Evolutionary conservation across 2,888 invertebrate genomes (phyloP).

Genomic region (Mesorhabditis spiculigera): DNA sequence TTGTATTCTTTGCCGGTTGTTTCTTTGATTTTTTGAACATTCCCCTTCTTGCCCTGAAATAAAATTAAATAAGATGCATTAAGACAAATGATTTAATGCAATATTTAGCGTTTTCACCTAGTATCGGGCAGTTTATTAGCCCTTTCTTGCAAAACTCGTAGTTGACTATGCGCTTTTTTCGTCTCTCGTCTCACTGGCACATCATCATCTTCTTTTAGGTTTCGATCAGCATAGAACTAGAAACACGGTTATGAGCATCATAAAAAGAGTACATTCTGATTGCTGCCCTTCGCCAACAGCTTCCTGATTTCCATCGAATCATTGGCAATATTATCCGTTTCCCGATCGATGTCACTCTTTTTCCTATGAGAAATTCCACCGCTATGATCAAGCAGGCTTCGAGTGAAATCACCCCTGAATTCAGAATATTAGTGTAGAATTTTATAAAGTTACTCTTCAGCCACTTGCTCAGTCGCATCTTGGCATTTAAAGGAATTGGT

Average conservation of each 20-base stretch:
- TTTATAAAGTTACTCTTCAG: conserved; percentile 27
- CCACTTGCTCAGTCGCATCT: conserved; percentile 40
- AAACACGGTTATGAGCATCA: not conserved
- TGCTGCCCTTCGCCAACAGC: not conserved
- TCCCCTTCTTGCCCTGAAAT: conserved; percentile 21
- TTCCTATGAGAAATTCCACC: too few relatives aligned
- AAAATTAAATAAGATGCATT: not conserved
- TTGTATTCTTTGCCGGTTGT: conserved; percentile 23
- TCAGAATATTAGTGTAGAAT: conserved; percentile 2
- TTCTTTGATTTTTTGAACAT: conserved; percentile 22
- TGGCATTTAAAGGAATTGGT: conserved; percentile 41
- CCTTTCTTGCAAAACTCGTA: conserved; percentile 22
- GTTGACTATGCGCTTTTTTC: conserved; percentile 16
- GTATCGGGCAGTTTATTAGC: conserved; percentile 19
- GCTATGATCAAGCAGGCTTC: conserved; percentile 29
- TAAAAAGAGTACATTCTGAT: not conserved
- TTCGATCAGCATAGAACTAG: conserved; percentile 48
- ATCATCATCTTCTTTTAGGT: conserved; percentile 44
- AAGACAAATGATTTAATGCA: not conserved
- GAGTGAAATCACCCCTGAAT: conserved; percentile 28
- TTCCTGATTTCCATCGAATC: not conserved
- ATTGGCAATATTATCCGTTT: conserved; percentile 31
- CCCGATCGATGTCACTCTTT: not conserved
- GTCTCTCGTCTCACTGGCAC: conserved; percentile 27
- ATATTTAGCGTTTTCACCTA: not conserved